Evolutionary conservation across 2,888 invertebrate species (phyloP), one percentile per base, ranked within the genome.

Genomic region (Hyppa rectilinea): DNA sequence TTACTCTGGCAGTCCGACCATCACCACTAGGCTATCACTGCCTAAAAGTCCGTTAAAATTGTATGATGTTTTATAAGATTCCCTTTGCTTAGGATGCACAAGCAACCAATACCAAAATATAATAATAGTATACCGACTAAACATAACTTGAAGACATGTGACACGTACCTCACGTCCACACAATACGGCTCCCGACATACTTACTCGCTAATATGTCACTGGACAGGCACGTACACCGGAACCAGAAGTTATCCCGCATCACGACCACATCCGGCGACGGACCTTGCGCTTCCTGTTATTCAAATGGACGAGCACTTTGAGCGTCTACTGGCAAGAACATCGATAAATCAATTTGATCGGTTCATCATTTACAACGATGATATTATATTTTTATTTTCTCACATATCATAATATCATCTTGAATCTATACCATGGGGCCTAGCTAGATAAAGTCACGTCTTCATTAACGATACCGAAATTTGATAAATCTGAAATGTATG

Each of bases 211-310:
- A 67, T 80, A 74, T 71, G 63, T 72, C 76, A 74, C 72, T 61
- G 75, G 83, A 81, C 80, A 84, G 83, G 80, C 82, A 86, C 73
- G 71, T 71, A 73, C 65, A 80, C 76, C 90, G 89, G 90, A 89
- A 85, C 64, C 87, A 88, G 89, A 89, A 87, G 88, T 87, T 87
- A 87, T 87, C 85, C 83, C 82, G 82, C 83, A 86, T 86, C 85
- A 81, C 81, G 81, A 75, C 80, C 85, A 81, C 87, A 83, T 91
- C 91, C 91, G 85, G 73, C 66, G 56, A 65, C 71, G 78, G 80
- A 83, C 85, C 82, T 81, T 82, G 83, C 83, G 84, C 87, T 87
- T 90, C 90, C 87, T 87, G 87, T 73, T 80, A 63, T 76, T 71
- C 64, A 82, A 83, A 81, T 80, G 71, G 71, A 67, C 77, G 68